Percentiles rank a stretch among this genome's conserved stretches.
Conservation (phyloP, 1,140 invertebrate genomes). For the Neuroterus valhalla region DNA sequence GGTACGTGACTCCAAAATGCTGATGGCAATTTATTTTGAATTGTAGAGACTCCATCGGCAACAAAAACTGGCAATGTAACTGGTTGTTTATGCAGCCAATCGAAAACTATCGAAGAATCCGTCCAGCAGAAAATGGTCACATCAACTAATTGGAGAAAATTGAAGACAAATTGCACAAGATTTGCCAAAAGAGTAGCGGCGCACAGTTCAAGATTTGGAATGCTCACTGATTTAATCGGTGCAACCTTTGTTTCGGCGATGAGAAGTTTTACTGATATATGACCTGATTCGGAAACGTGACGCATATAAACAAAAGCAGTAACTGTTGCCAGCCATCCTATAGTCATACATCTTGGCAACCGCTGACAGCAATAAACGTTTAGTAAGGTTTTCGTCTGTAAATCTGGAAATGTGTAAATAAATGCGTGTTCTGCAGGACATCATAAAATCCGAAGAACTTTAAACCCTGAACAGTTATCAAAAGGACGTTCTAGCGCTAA, state of each 20-base stretch:
- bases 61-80: conserved; percentile 62
- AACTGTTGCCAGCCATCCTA: background rate
- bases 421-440: too few species aligned
- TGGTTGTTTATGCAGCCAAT: conserved; percentile 57
- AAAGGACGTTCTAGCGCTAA: too few species aligned
- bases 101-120: conserved; percentile 58
- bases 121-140: conserved; percentile 42
- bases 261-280: conserved; percentile 12
- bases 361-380: background rate
- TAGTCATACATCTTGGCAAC: background rate
- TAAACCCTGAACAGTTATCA: too few species aligned
- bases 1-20: conserved; percentile 53
- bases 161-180: conserved; percentile 35
- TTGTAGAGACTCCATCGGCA: conserved; percentile 59
- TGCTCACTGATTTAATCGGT: conserved; percentile 45
- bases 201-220: conserved; percentile 64
- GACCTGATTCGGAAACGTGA: background rate
- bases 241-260: conserved; percentile 44
- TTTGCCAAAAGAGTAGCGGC: conserved; percentile 56
- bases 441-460: too few species aligned
- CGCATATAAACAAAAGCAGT: conserved; percentile 42
- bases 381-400: background rate
- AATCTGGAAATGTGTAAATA: too few species aligned
- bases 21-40: conserved; percentile 45
- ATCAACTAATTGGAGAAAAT: background rate